phyloP scores from a whole-genome alignment of 2,888 invertebrate genomes.

The Odontocolon sp. region DNA sequence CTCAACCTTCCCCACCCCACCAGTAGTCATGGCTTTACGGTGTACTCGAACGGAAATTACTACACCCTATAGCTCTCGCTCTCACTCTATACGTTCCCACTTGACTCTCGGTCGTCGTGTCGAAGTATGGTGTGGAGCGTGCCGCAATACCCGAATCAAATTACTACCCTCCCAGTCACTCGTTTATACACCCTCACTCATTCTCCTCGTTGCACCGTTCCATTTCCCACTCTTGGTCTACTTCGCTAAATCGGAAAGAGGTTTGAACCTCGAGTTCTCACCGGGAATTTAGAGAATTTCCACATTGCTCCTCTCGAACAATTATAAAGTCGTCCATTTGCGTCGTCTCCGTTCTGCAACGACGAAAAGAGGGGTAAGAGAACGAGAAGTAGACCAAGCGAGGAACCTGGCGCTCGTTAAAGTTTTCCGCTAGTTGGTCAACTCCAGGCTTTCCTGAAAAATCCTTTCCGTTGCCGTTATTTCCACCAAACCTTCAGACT shows the following conservation, averaged over 20 bases:
- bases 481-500: not conserved
- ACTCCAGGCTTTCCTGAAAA: conserved; percentile 5
- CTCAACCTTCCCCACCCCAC: not conserved
- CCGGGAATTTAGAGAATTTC: conserved; percentile 40
- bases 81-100: not conserved
- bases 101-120: conserved; percentile 36
- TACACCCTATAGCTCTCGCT: conserved; percentile 43
- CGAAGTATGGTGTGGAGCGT: conserved; percentile 40
- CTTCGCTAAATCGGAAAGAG: conserved; percentile 50
- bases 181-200: conserved; percentile 32
- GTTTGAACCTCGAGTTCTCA: conserved; percentile 42
- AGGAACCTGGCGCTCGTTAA: conserved; percentile 35
- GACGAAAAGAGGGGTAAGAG: not conserved
- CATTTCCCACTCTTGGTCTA: conserved; percentile 31
- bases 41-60: conserved; percentile 56
- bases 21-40: conserved; percentile 43
- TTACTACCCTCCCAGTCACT: conserved; percentile 50
- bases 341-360: conserved; percentile 33
- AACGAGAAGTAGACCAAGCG: not conserved
- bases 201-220: not conserved
- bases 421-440: conserved; percentile 44
- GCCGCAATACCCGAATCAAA: conserved; percentile 54
- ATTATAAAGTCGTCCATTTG: conserved; percentile 58
- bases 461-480: conserved; percentile 5
- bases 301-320: conserved; percentile 47